Percentiles rank a stretch among this genome's conserved stretches.
Conservation (phyloP, 2,888 invertebrate genomes). For the Tridacna gigas region DNA sequence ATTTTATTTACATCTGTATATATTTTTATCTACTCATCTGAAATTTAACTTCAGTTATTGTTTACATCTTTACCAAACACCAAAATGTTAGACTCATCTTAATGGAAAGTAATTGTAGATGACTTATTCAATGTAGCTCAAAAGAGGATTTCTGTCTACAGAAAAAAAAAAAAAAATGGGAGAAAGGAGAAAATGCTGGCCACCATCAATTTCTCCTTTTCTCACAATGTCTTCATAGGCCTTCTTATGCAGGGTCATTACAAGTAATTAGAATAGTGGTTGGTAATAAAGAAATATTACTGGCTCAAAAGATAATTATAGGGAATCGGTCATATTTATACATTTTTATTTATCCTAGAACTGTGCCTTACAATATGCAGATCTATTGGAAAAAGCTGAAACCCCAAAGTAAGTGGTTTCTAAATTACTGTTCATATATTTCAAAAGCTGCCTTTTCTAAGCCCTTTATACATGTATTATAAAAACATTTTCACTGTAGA, state of each 20-base stretch:
- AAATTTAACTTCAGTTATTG: too few species aligned
- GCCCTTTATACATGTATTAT: too few species aligned
- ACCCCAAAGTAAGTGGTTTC: conserved; percentile 88
- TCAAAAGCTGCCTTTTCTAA: not conserved
- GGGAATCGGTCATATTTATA: not conserved
- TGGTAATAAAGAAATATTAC: not conserved
- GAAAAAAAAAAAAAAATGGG: not conserved
- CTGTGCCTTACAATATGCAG: conserved; percentile 95
- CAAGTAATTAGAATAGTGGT: not conserved
- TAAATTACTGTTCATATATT: not conserved
- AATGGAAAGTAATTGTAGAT: too few species aligned
- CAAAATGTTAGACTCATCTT: too few species aligned
- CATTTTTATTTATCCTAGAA: conserved; percentile 85
- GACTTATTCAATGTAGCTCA: too few species aligned
- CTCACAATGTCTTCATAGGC: not conserved
- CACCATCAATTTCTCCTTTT: not conserved
- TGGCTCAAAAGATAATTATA: too few species aligned
- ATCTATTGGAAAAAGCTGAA: conserved; percentile 92
- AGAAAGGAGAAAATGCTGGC: not conserved
- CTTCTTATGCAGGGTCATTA: not conserved
- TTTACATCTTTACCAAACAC: too few species aligned
- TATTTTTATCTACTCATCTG: too few species aligned
- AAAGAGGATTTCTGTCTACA: not conserved
- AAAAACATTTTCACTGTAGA: too few species aligned
- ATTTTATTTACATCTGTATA: too few species aligned